Base-by-base conservation (phyloP, 2,113 vertebrate genomes). In the Vimba vimba region DNA sequence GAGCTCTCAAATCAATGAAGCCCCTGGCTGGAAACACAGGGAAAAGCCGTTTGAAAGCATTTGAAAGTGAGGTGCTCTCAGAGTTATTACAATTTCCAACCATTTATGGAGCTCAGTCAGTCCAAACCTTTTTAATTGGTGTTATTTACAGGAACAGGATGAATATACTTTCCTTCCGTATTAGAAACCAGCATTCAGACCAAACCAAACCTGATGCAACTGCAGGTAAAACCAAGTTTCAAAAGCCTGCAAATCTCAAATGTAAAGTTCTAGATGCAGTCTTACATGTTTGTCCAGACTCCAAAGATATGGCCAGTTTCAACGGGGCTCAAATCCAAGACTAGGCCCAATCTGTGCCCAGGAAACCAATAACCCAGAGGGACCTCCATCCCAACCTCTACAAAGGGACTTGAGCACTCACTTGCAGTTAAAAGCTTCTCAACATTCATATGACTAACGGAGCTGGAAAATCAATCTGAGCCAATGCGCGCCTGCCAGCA, bases 1-100 rank as follows among this genome's bases (percentile, higher is more conserved):
- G 68, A 62, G 73, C 45, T 79, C 15, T 78, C 21, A 55, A 82
- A 82, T 76, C 86, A 85, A 87, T 75, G 43, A 69, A 82, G 45
- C 55, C 36, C 4, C 75, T 10, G 43, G 79, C 39, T 45, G 5
- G 71, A 62, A 85, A 82, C 1, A 12, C n/a, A 36, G 50, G 19
- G 19, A 30, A 60, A 27, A 36, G 30, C 17, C 1, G 50, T 36
- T n/a, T 30, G 23, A 85, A 62, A 69, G 23, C 30, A 82, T 39
- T 57, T 9, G 7, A 55, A 59, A 55, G 12, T 4, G 13, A 33
- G 11, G 80, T 19, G 10, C 19, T 82, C 64, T 36, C 17, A 23
- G 43, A 80, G 4, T 66, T 64, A 30, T n/a, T 74, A n/a, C 81
- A 71, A 71, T 83, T 69, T 52, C 17, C 25, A 62, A 62, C 62